phyloP scores from a whole-genome alignment of 1,140 invertebrate genomes.

The Popillia japonica region DNA sequence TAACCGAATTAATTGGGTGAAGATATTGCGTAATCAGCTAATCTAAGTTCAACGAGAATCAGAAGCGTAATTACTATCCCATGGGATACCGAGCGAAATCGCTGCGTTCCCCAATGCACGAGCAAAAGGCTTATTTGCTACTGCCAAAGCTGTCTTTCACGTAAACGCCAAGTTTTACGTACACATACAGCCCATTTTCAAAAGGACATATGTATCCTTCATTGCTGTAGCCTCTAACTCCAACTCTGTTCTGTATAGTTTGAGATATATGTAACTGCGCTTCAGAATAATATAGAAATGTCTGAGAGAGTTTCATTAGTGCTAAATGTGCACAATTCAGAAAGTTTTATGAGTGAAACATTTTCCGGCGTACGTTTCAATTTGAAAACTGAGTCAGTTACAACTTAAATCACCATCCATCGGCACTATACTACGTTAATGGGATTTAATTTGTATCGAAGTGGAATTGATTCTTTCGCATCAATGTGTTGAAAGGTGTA shows the following conservation, averaged over 20 bases:
- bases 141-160: background rate
- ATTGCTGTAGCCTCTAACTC: background rate
- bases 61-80: conserved; percentile 22
- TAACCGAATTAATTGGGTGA: conserved; percentile 36
- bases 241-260: background rate
- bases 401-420: background rate
- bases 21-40: conserved; percentile 30
- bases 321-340: background rate
- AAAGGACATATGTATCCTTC: background rate
- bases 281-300: background rate
- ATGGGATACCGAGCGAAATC: conserved; percentile 4
- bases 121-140: background rate
- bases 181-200: background rate
- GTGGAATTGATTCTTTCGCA: background rate
- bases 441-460: background rate
- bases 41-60: conserved; percentile 17
- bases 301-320: background rate
- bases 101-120: background rate
- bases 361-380: background rate
- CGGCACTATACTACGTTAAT: background rate
- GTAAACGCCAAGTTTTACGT: background rate
- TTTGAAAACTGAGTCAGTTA: background rate
- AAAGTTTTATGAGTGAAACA: conserved; percentile 1
- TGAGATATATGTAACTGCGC: background rate
- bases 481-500: conserved; percentile 1